Conservation (phyloP, 2,797 vertebrate species). For the Rhadinocentrus ornatus region DNA sequence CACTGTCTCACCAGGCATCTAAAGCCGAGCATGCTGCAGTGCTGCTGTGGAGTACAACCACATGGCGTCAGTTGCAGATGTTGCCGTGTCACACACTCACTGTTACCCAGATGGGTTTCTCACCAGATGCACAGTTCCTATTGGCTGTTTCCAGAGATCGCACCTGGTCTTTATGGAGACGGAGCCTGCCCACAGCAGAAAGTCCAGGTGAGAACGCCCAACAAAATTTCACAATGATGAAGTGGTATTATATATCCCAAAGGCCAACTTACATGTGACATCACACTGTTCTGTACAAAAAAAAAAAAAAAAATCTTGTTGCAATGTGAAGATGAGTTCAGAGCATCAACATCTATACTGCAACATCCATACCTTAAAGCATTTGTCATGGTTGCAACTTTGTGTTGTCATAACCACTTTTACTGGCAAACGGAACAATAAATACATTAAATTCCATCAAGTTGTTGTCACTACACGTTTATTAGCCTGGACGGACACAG, state of each 20-base stretch:
- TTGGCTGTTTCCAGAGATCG: slow-evolving; percentile 95
- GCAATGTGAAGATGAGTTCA: not conserved
- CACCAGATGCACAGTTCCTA: slow-evolving; percentile 88
- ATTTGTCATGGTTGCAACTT: not conserved
- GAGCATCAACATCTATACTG: not conserved
- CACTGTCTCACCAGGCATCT: slow-evolving; percentile 85
- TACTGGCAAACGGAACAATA: not conserved
- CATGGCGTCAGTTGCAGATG: slow-evolving; percentile 92
- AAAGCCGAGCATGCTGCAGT: slow-evolving; percentile 93
- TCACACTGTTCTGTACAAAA: not conserved
- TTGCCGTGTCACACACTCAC: slow-evolving; percentile 93
- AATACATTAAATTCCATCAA: not conserved
- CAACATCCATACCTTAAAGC: not conserved
- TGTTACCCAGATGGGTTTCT: slow-evolving; percentile 96
- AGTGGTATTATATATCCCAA: not conserved
- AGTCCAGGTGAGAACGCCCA: slow-evolving; percentile 79
- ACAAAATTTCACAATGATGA: not conserved
- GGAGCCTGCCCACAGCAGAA: slow-evolving; percentile 62
- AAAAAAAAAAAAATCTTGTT: not conserved
- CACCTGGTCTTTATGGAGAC: slow-evolving; percentile 95
- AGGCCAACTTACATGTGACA: not conserved
- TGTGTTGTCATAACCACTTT: not conserved
- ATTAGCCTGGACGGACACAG: not conserved
- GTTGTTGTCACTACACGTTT: not conserved
- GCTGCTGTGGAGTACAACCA: slow-evolving; percentile 91